Base-by-base conservation (phyloP, 2,113 vertebrate species). In the Cyanoderma ruficeps region DNA sequence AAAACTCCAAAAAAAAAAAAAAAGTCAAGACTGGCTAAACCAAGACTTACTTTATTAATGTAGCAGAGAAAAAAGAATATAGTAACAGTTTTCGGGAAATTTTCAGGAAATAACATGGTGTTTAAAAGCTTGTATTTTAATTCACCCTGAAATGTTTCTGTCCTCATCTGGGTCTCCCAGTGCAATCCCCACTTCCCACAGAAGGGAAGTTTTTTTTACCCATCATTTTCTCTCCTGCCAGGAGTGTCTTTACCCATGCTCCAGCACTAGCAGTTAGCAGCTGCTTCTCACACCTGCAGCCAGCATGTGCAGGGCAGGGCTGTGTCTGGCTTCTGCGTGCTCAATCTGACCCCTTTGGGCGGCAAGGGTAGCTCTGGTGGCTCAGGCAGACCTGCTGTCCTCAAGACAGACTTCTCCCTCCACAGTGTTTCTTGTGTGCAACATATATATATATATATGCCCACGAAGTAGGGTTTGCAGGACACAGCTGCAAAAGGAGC, bases 71-170 rank as follows among this genome's bases (percentile, higher is more conserved):
- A 65, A 70, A 56, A 55, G 64, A 10, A 13, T 10, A 15, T 4
- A 12, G 2, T 22, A 75, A 31, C 16, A 57, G 12, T 7, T 76
- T 69, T 53, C n/a, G 68, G 41, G 67, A 90, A 82, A 39, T 35
- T 60, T 68, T 7, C 37, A 79, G 31, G 37, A 75, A 85, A 56
- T 16, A 64, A 46, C 4, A 9, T 14, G 7, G 16, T 60, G 14
- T 61, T 76, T 59, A 79, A 88, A 81, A 78, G 11, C 24, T 63
- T 53, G 37, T 13, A 56, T 37, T 88, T 83, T 67, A 42, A 23
- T 63, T 50, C 0, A 0, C 7, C 22, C 5, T 3, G 11, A 61
- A 67, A 35, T 9, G 0, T 55, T 91, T 78, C n/a, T 71, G 23
- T 49, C 49, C 31, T 87, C 44, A 82, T 41, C 8, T 8, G 10